Conservation (phyloP, 2,888 invertebrate species). For the Platerodrilus igneus region DNA sequence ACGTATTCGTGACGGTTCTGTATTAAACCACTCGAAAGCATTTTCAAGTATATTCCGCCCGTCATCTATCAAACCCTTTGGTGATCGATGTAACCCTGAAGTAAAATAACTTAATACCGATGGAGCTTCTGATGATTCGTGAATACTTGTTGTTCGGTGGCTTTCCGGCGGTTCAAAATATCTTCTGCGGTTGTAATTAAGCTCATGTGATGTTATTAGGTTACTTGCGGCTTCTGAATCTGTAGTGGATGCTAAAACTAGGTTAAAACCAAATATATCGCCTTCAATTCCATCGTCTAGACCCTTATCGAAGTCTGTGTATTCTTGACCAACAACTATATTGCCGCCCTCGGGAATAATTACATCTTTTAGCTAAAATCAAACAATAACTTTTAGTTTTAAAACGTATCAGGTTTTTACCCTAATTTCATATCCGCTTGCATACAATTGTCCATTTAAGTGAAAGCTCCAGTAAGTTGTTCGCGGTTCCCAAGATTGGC, state of each 20-base stretch:
- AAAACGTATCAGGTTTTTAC: conserved; percentile 28
- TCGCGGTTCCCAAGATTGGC: conserved; percentile 61
- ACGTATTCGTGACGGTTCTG: no score
- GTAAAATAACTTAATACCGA: conserved; percentile 32
- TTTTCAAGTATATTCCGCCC: conserved; percentile 21
- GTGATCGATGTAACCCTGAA: conserved; percentile 23
- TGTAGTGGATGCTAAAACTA: conserved; percentile 57
- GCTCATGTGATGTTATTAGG: conserved; percentile 4
- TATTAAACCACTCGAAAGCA: no score
- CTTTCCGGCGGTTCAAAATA: conserved; percentile 11
- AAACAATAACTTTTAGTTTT: conserved; percentile 8
- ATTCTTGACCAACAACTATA: conserved; percentile 66
- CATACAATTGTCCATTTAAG: conserved; percentile 54
- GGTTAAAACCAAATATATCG: conserved; percentile 62
- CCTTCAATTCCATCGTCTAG: conserved; percentile 64
- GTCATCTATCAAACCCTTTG: conserved; percentile 28
- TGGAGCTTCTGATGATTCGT: conserved; percentile 25
- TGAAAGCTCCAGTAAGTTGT: conserved; percentile 60
- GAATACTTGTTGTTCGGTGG: no score
- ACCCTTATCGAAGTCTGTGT: conserved; percentile 61
- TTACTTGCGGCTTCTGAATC: conserved; percentile 8
- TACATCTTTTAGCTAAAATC: conserved; percentile 54
- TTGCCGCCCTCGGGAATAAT: conserved; percentile 59
- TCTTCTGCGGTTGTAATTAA: conserved; percentile 10
- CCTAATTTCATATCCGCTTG: conserved; percentile 43